Evolutionary conservation across 2,113 vertebrate genomes (phyloP).

Genomic region (Greenwoodochromis staneri): DNA sequence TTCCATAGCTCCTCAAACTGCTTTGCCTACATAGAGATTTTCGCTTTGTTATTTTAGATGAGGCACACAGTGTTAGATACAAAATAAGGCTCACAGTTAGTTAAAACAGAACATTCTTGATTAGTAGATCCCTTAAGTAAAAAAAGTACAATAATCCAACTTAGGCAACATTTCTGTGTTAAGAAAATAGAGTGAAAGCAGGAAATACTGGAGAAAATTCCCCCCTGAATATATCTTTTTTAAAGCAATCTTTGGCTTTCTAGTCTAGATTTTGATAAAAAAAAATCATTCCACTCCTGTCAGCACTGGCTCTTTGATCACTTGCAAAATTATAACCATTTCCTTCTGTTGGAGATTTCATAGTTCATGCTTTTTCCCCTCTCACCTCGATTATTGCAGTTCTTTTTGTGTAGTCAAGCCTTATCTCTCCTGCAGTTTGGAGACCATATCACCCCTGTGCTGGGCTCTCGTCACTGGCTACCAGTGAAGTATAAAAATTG

Average conservation of each 20-base stretch:
- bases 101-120: neutral
- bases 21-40: neutral
- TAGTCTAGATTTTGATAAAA: neutral
- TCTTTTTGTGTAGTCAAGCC: neutral
- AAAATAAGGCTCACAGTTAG: neutral
- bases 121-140: neutral
- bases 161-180: neutral
- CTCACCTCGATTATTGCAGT: neutral
- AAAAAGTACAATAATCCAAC: neutral
- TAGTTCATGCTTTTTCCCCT: neutral
- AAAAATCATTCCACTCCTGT: neutral
- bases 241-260: neutral
- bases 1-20: constrained; percentile 19
- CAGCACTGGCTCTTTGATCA: neutral
- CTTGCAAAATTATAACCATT: neutral
- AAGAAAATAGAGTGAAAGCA: neutral
- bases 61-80: neutral
- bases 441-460: neutral
- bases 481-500: neutral
- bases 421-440: neutral
- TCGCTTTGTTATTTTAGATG: neutral
- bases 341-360: neutral
- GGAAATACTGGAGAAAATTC: neutral
- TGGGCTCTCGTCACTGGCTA: neutral
- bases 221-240: neutral